phyloP scores from a whole-genome alignment of 2,888 invertebrate species.

The Pegoplata infirma region DNA sequence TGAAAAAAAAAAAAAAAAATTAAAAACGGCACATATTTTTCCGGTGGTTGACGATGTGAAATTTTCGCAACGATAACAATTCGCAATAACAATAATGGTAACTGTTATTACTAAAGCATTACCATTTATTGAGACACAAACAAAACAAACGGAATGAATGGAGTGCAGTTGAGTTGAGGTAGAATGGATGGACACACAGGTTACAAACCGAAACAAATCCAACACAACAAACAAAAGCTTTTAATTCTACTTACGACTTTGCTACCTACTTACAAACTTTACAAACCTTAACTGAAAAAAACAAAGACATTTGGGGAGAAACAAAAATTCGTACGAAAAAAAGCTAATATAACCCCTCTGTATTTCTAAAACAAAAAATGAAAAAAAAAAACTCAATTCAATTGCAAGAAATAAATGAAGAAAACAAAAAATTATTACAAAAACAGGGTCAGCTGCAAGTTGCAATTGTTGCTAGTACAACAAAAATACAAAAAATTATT shows the following conservation, averaged over 20 bases:
- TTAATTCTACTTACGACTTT: slow-evolving; percentile 16
- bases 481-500: slow-evolving; percentile 44
- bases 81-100: slow-evolving; percentile 60
- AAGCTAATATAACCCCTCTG: slow-evolving; percentile 36
- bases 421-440: slow-evolving; percentile 14
- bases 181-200: slow-evolving; percentile 12
- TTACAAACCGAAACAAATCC: slow-evolving; percentile 13
- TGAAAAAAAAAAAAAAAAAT: background rate
- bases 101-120: slow-evolving; percentile 62
- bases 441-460: slow-evolving; percentile 62
- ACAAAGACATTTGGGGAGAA: slow-evolving; percentile 59
- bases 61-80: slow-evolving; percentile 61
- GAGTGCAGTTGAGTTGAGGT: background rate
- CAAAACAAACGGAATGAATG: slow-evolving; percentile 13
- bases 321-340: slow-evolving; percentile 37
- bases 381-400: slow-evolving; percentile 40
- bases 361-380: too few species aligned
- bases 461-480: slow-evolving; percentile 59
- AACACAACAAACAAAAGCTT: slow-evolving; percentile 26
- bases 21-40: slow-evolving; percentile 55
- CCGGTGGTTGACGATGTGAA: slow-evolving; percentile 60
- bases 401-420: slow-evolving; percentile 24
- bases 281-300: slow-evolving; percentile 40
- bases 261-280: slow-evolving; percentile 9
- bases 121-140: slow-evolving; percentile 44